A percentile compares a stretch with the other conserved stretches of the same genome.
phyloP scores from a whole-genome alignment of 2,797 vertebrate genomes.

The Clarias fuscus region DNA sequence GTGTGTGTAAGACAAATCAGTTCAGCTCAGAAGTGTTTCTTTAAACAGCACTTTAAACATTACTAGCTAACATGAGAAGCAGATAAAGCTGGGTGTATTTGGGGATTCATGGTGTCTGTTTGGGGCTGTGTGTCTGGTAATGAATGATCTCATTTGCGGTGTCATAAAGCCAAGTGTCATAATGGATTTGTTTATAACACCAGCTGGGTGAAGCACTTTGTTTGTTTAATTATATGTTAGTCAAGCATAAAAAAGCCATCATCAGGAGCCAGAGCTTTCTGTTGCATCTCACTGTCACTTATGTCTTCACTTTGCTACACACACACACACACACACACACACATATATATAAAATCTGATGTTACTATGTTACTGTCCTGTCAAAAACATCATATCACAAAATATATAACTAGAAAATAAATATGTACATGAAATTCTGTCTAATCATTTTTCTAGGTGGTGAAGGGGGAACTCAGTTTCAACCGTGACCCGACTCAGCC shows the following conservation, averaged over 20 bases:
- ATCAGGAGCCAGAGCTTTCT: neutral
- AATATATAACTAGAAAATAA: neutral
- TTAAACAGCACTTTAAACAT: neutral
- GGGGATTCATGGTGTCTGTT: neutral
- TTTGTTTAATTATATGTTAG: conserved; percentile 47
- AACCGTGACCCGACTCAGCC: conserved; percentile 90
- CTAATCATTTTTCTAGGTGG: conserved; percentile 34
- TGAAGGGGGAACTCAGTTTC: conserved; percentile 68
- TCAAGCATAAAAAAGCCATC: conserved; percentile 23
- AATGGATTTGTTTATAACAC: conserved; percentile 52
- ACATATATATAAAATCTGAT: neutral
- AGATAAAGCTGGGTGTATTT: conserved; percentile 4
- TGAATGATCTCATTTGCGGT: conserved; percentile 33
- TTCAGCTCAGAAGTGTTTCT: neutral
- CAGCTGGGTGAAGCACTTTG: conserved; percentile 44
- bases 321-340: neutral
- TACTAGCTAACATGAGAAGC: neutral
- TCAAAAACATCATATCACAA: conserved; percentile 20
- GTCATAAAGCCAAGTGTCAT: conserved; percentile 38
- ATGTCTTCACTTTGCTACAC: neutral
- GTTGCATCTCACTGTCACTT: neutral
- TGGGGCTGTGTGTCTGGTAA: conserved; percentile 11
- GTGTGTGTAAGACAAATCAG: neutral
- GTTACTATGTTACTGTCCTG: neutral
- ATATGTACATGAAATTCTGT: neutral